These are phyloP conservation scores for Drosophila pallidifrons DNA, from an alignment of 1,140 invertebrate genomes.

Conservation along the genomic window DNA sequence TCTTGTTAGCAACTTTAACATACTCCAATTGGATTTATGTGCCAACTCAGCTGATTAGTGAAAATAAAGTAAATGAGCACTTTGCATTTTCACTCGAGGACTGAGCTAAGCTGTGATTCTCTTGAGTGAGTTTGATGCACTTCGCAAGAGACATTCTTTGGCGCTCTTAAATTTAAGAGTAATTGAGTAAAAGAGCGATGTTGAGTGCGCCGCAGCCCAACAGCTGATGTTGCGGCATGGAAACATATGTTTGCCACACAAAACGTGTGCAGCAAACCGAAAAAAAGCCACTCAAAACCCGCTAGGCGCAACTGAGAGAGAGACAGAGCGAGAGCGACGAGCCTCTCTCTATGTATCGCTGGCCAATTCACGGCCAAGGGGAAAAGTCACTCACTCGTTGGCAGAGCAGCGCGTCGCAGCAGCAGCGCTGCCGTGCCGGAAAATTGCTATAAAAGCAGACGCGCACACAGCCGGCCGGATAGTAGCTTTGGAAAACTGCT, in stretches of 20 bases:
- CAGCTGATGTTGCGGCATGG: constrained; percentile 39
- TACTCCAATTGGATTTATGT: background rate
- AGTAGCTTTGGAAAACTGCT: constrained; percentile 82
- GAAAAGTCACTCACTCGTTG: constrained; percentile 67
- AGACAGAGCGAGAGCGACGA: no score
- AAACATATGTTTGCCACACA: constrained; percentile 49
- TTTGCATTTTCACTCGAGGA: background rate
- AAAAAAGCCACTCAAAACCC: constrained; percentile 6
- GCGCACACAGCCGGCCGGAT: constrained; percentile 70
- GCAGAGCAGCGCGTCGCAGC: constrained; percentile 45
- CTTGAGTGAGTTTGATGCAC: background rate
- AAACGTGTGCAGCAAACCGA: constrained; percentile 7
- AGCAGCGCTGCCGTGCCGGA: constrained; percentile 59
- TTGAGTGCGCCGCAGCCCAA: constrained; percentile 22
- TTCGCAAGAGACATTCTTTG: background rate
- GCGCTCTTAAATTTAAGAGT: constrained; percentile 25
- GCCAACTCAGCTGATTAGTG: background rate
- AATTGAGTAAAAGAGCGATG: background rate
- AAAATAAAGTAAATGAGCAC: background rate
- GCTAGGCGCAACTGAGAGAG: background rate
- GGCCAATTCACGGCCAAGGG: constrained; percentile 73
- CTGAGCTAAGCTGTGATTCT: background rate
- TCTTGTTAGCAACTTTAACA: background rate
- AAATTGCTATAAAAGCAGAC: constrained; percentile 75
- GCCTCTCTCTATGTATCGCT: background rate